Conservation (phyloP, 2,797 vertebrate species). For the Periparus ater region DNA sequence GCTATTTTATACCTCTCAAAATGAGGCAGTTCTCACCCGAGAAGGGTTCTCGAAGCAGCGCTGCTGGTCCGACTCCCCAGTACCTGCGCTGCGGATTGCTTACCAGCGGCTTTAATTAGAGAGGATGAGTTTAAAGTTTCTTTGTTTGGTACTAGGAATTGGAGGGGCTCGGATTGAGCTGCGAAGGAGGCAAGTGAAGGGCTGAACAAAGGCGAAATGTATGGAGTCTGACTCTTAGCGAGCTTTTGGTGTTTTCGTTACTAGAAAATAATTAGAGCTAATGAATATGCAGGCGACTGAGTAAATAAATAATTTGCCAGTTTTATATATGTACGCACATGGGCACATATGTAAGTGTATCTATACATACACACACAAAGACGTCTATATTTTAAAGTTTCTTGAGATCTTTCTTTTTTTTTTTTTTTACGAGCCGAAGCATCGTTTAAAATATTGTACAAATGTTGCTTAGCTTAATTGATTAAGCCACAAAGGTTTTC, state of each 20-base stretch:
- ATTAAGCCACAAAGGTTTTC: slow-evolving; percentile 74
- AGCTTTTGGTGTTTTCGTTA: slow-evolving; percentile 79
- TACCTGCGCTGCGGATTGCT: slow-evolving; percentile 60
- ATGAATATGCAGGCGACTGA: slow-evolving; percentile 74
- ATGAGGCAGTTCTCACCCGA: neutral
- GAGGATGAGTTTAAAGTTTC: slow-evolving; percentile 73
- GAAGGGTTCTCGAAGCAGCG: neutral
- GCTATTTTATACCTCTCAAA: neutral
- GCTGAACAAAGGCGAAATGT: slow-evolving; percentile 75
- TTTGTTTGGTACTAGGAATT: slow-evolving; percentile 77
- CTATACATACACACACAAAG: neutral
- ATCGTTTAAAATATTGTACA: slow-evolving; percentile 64
- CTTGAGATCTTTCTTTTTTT: neutral
- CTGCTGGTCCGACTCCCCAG: neutral
- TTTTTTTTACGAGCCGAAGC: neutral
- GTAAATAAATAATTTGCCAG: slow-evolving; percentile 65
- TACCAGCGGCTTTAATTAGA: slow-evolving; percentile 52
- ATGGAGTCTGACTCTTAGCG: slow-evolving; percentile 74
- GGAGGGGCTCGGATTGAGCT: slow-evolving; percentile 65
- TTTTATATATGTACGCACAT: neutral
- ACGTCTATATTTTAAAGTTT: slow-evolving; percentile 24
- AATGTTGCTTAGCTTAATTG: slow-evolving; percentile 76
- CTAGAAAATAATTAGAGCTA: slow-evolving; percentile 79
- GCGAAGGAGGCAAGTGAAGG: slow-evolving; percentile 73
- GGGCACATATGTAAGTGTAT: neutral